Evolutionary conservation across 2,113 vertebrate species (phyloP).

Genomic region (Tragelaphus strepsiceros): DNA sequence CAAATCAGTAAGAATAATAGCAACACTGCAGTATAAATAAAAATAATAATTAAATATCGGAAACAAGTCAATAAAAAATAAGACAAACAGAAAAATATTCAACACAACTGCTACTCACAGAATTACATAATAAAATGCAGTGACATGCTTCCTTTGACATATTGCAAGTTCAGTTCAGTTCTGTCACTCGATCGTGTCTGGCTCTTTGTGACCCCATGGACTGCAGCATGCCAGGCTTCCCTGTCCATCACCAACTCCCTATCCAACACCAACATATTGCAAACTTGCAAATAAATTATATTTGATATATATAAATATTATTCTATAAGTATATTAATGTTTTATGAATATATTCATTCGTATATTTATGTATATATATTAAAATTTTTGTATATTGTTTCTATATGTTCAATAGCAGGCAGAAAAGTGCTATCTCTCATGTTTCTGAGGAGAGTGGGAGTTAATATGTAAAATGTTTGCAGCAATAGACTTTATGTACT

Average conservation of each 20-base stretch:
- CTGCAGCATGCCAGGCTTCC: neutral
- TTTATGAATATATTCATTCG: neutral
- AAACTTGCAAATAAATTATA: neutral
- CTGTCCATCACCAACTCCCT: neutral
- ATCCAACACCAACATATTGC: neutral
- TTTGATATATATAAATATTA: neutral
- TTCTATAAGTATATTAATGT: neutral
- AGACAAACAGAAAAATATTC: neutral
- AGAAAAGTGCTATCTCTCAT: neutral
- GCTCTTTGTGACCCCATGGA: neutral
- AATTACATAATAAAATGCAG: neutral
- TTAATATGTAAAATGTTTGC: neutral
- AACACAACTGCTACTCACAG: neutral
- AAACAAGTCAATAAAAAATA: neutral
- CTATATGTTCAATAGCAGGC: neutral
- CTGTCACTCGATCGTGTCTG: neutral
- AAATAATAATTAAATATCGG: neutral
- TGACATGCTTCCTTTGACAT: neutral
- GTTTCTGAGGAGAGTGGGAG: neutral
- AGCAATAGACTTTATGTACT: neutral
- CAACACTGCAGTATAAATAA: neutral
- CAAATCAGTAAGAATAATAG: neutral
- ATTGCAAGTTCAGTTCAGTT: neutral
- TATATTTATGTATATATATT: neutral
- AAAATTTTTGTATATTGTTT: neutral